Base-by-base conservation (phyloP, 2,888 invertebrate species). In the Erebia palarica region DNA sequence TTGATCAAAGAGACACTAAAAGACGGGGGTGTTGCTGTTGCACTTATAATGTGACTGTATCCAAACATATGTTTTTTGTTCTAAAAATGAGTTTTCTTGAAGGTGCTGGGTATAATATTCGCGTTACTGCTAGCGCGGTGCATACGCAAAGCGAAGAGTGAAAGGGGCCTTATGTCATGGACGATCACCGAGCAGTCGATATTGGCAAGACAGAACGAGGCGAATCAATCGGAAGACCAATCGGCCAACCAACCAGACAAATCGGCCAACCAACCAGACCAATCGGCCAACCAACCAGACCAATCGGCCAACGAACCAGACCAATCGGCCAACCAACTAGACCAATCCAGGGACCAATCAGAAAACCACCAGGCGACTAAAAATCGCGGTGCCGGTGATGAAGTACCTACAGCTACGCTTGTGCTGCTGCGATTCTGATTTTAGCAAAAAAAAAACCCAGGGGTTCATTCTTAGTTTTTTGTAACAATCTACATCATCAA, bases 81-180 rank as follows among this genome's bases (percentile, higher is more conserved):
- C 10, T 42, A 42, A 13, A 58, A 27, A 58, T 14, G 14, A 9
- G 13, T 42, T 42, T 60, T 42, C 3, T 66, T 66, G 2, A 89
- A 97, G 97, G 87, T 98, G 61, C 91, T 98, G 76, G 98, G 98
- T 69, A 96, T 98, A 59, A 94, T 97, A 79, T 98, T 98, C 82
- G 97, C 98, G 0, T 95, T 97, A 78, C 96, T 97, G 87, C 88
- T 99, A 82, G 98, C 97, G 14, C 96, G 96, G 79, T 96, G 97
- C 68, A 96, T 99, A 78, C 95, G 97, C 49, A 95, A 95, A 73
- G 94, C 96, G 82, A 97, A 97, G 83, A 96, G 96, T 1, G 95
- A 96, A 77, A 94, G 94, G 51, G 95, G 95, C 68, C 90, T 95
- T 10, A 94, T 95, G 74, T 91, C 94, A 67, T 96, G 96, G 95